Base-by-base conservation (phyloP, 1,140 invertebrate species). In the Pollicipes pollicipes region DNA sequence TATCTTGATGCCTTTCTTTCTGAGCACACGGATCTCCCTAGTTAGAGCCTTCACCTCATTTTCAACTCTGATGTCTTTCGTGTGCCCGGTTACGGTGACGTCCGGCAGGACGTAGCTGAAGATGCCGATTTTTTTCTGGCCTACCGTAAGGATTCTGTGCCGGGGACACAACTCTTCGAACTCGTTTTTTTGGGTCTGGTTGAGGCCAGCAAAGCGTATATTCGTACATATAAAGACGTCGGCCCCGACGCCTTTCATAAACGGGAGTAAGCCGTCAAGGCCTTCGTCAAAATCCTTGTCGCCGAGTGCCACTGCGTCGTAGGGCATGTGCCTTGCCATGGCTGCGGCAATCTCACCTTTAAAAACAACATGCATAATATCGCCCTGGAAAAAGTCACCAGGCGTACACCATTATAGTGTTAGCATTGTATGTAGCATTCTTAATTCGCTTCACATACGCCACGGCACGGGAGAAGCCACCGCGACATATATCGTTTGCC, bases 1-100 rank as follows among this genome's bases (percentile, higher is more conserved):
- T 32, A 79, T 80, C 69, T 80, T 79, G 26, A 82, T 70, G 10
- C 78, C 79, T 35, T 78, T 37, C 21, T 73, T 70, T 45, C 71
- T 68, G 17, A 81, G 72, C 2, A 69, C 71, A 3, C 73, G 35
- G 6, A 78, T 77, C 70, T 80, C 77, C 24, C 68, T 17, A 17
- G 32, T 35, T 16, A 35, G 32, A 4, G 32, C 32, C 16, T 35
- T 21, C 2, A 58, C 24, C 21, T 58, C 45, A 21, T 58, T 21
- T 21, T 58, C 45, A 24, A 58, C 21, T 10, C 21, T 10, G 21
- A 58, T 2, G 13, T 58, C 45, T 3, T 10, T 10, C 45, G 24
- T 21, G 13, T 58, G 13, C 45, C 13, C 3, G 17, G 45, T 10
- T 24, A 21, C 45, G 13, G 24, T 58, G 45, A 21, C 45, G 45